Percentiles rank a stretch among this genome's conserved stretches.
phyloP scores from a whole-genome alignment of 2,888 invertebrate genomes.

The Blastobasis lacticolella region DNA sequence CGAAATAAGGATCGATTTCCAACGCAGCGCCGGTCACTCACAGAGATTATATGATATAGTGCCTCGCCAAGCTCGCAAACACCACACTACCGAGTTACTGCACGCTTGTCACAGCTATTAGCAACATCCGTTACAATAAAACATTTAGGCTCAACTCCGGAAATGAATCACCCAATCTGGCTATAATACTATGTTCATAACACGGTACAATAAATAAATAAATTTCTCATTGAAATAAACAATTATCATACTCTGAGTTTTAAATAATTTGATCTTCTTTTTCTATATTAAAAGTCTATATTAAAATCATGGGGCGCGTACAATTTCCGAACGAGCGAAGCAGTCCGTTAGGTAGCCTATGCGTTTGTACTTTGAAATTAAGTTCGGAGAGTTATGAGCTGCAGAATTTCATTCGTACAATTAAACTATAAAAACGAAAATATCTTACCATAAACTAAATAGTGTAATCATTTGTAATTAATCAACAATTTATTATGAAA shows the following conservation, averaged over 20 bases:
- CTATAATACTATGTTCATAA: constrained; percentile 49
- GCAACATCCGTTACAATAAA: too few species aligned
- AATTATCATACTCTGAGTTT: constrained; percentile 39
- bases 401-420: constrained; percentile 54
- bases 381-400: constrained; percentile 52
- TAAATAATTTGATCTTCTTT: constrained; percentile 53
- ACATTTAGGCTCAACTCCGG: constrained; percentile 17
- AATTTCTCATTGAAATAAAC: constrained; percentile 56
- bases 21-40: constrained; percentile 8
- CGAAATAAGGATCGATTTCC: too few species aligned
- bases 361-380: constrained; percentile 68
- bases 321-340: constrained; percentile 44
- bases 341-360: constrained; percentile 50
- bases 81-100: too few species aligned
- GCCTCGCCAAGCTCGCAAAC: too few species aligned
- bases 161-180: constrained; percentile 38
- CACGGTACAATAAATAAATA: constrained; percentile 55
- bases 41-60: constrained; percentile 20
- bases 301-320: constrained; percentile 36
- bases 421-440: constrained; percentile 53
- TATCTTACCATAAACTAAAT: constrained; percentile 46
- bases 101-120: too few species aligned
- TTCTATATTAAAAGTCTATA: constrained; percentile 43
- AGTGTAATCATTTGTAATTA: constrained; percentile 33
- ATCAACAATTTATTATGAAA: constrained; percentile 48